Evolutionary conservation across 2,113 vertebrate genomes (phyloP).

Genomic region (Mesembrinibis cayennensis): DNA sequence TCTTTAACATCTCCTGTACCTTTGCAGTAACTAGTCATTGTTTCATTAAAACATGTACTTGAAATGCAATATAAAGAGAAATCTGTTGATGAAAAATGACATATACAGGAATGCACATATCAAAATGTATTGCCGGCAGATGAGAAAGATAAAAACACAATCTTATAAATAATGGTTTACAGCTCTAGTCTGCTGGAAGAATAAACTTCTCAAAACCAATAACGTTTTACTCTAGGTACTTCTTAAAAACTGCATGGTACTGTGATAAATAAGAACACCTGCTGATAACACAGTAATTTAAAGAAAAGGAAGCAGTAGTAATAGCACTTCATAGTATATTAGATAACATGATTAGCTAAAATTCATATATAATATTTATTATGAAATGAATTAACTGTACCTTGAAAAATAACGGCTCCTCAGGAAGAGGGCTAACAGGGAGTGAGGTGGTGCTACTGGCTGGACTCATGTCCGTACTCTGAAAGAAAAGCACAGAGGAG

Average conservation of each 20-base stretch:
- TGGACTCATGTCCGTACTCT: slow-evolving; percentile 93
- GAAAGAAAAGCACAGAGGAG: slow-evolving; percentile 51
- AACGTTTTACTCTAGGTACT: background rate
- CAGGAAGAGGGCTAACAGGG: slow-evolving; percentile 92
- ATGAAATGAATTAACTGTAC: slow-evolving; percentile 73
- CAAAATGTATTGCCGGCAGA: background rate
- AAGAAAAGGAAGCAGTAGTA: background rate
- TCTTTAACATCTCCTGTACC: background rate
- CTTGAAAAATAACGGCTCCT: slow-evolving; percentile 89
- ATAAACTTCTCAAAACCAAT: background rate
- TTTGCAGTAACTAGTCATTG: background rate
- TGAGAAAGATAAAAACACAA: background rate
- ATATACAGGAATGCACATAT: background rate
- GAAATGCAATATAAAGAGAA: background rate
- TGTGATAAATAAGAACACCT: background rate
- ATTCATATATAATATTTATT: background rate
- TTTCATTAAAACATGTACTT: background rate
- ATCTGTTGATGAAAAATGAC: background rate
- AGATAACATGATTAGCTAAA: background rate
- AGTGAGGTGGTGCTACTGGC: slow-evolving; percentile 92
- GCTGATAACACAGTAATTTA: background rate
- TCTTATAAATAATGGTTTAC: background rate
- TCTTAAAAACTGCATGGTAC: background rate
- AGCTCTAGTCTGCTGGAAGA: background rate
- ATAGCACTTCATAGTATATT: background rate